These are phyloP conservation scores for Nerophis lumbriciformis DNA, from an alignment of 2,113 vertebrate species.

Conservation along the genomic window DNA sequence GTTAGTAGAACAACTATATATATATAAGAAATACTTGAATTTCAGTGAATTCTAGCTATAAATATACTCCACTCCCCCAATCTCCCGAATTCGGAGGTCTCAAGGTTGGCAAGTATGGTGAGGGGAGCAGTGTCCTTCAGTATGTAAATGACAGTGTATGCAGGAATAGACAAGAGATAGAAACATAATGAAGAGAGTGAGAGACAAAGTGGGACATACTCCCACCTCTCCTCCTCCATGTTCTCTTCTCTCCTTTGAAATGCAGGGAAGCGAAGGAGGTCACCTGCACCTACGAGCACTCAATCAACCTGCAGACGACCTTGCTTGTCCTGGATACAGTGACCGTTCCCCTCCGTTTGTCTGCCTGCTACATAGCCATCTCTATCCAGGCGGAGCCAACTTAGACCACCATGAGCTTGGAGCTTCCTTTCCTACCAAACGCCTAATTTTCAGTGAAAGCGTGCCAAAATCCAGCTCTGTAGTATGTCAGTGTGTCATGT, in stretches of 20 bases:
- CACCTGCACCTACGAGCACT: constrained; percentile 68
- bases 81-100: too few species aligned
- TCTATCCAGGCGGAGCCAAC: constrained; percentile 44
- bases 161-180: constrained; percentile 11
- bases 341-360: constrained; percentile 38
- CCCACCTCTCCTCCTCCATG: constrained; percentile 16
- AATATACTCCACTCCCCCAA: too few species aligned
- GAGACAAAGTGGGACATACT: constrained; percentile 54
- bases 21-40: too few species aligned
- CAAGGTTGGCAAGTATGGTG: too few species aligned
- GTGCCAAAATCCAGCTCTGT: constrained; percentile 25
- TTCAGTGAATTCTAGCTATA: too few species aligned
- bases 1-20: too few species aligned
- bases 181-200: constrained; percentile 15
- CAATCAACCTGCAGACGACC: constrained; percentile 65
- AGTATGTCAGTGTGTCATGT: constrained; percentile 3
- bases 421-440: constrained; percentile 40
- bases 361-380: constrained; percentile 31
- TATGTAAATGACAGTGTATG: constrained; percentile 13
- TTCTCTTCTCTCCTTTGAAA: constrained; percentile 33
- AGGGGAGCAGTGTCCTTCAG: neutral
- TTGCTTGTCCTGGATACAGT: constrained; percentile 67
- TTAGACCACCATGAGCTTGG: constrained; percentile 32
- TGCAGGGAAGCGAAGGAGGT: constrained; percentile 64
- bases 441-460: constrained; percentile 20